These are phyloP conservation scores for Pristionchus entomophagus DNA, from an alignment of 2,888 invertebrate species.

Conservation along the genomic window DNA sequence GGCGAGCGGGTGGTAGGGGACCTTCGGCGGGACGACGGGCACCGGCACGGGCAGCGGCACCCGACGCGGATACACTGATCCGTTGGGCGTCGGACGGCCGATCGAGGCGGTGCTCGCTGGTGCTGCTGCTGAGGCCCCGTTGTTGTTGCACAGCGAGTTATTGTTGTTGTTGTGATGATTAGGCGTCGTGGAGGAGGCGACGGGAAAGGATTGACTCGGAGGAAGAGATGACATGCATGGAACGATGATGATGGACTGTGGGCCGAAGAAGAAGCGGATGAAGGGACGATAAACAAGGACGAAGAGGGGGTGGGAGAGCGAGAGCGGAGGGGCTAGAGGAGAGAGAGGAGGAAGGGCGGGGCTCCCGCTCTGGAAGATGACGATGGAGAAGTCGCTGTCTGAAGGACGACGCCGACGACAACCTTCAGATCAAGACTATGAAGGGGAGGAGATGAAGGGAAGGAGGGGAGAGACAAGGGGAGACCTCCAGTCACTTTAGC, in stretches of 20 bases:
- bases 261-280: background rate
- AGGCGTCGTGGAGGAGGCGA: background rate
- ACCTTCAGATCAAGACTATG: background rate
- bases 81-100: slow-evolving; percentile 41
- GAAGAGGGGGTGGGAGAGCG: background rate
- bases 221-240: slow-evolving; percentile 49
- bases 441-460: background rate
- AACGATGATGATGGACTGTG: slow-evolving; percentile 42
- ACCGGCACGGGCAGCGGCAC: slow-evolving; percentile 40
- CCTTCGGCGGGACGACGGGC: slow-evolving; percentile 21
- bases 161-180: slow-evolving; percentile 37
- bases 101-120: no score
- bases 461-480: background rate
- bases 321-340: background rate
- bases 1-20: slow-evolving; percentile 42
- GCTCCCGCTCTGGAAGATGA: slow-evolving; percentile 30
- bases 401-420: slow-evolving; percentile 10
- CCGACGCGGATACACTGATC: slow-evolving; percentile 42
- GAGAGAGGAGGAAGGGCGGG: background rate
- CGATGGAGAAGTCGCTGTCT: background rate
- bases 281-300: slow-evolving; percentile 27
- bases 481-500: slow-evolving; percentile 43
- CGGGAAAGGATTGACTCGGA: slow-evolving; percentile 38
- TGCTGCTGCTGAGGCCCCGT: background rate
- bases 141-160: background rate